Evolutionary conservation across 2,113 vertebrate genomes (phyloP).

Genomic region (Sterrhoptilus dennistouni): DNA sequence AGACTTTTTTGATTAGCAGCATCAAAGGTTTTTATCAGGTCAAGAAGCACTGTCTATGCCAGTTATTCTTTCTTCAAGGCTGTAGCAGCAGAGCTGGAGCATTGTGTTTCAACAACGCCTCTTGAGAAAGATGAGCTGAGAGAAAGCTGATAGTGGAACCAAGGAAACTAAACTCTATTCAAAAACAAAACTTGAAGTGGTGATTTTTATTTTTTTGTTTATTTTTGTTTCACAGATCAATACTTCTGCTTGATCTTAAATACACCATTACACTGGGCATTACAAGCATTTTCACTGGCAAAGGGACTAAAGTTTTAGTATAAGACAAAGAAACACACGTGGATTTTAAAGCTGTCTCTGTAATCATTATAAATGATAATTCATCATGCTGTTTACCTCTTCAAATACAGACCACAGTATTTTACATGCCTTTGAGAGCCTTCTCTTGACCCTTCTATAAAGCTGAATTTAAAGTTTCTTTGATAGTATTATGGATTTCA

Average conservation of each 20-base stretch:
- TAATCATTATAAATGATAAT: not conserved
- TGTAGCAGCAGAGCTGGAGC: not conserved
- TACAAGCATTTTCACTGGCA: not conserved
- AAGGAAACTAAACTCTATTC: not conserved
- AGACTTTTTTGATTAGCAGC: constrained; percentile 14
- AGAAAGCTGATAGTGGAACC: constrained; percentile 26
- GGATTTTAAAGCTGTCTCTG: not conserved
- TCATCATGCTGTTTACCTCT: not conserved
- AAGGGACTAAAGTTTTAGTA: not conserved
- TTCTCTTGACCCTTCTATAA: not conserved
- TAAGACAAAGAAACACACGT: not conserved
- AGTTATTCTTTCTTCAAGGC: constrained; percentile 29
- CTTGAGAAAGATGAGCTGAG: constrained; percentile 21
- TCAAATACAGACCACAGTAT: not conserved
- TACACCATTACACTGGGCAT: not conserved
- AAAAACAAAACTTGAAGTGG: not conserved
- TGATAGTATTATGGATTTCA: not conserved
- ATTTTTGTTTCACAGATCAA: not conserved
- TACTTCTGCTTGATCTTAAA: not conserved
- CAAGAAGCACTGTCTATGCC: not conserved
- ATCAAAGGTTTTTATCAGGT: constrained; percentile 19
- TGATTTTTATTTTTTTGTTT: not conserved
- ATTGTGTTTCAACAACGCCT: constrained; percentile 26
- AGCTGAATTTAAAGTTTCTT: not conserved
- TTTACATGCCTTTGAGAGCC: not conserved